Conservation (phyloP, 2,888 invertebrate species). For the Drosophila neotestacea region DNA sequence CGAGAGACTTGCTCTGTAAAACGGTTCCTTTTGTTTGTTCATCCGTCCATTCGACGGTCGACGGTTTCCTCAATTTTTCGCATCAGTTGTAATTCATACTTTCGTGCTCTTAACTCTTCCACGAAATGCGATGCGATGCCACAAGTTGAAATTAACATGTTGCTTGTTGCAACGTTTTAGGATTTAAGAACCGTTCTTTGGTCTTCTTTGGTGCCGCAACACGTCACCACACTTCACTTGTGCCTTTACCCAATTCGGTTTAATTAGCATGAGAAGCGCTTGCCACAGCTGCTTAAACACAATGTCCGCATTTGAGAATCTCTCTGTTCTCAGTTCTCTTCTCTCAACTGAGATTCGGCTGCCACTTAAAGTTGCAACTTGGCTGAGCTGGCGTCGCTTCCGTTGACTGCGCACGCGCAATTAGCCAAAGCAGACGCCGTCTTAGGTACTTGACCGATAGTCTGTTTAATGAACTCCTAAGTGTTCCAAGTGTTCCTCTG, state of each 20-base stretch:
- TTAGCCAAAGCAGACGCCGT: conserved; percentile 73
- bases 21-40: conserved; percentile 72
- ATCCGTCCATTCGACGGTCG: conserved; percentile 60
- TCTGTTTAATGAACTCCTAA: conserved; percentile 61
- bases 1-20: conserved; percentile 22
- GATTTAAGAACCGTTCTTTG: conserved; percentile 76
- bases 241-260: conserved; percentile 70
- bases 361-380: conserved; percentile 20
- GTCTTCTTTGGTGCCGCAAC: conserved; percentile 51
- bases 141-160: conserved; percentile 77
- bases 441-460: conserved; percentile 77
- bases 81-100: conserved; percentile 81
- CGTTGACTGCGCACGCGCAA: conserved; percentile 79
- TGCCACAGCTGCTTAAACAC: conserved; percentile 77
- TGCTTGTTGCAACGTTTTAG: conserved; percentile 68
- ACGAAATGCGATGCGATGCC: conserved; percentile 73
- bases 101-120: conserved; percentile 72
- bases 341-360: conserved; percentile 4
- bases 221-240: conserved; percentile 45
- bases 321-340: conserved; percentile 1
- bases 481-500: not conserved
- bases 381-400: conserved; percentile 57
- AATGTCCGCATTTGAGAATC: conserved; percentile 46
- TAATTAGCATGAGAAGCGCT: conserved; percentile 78
- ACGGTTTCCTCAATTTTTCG: conserved; percentile 75